A percentile compares a stretch with the other conserved stretches of the same genome.
Conservation (phyloP, 2,113 vertebrate genomes). For the Megaceryle torquata region DNA sequence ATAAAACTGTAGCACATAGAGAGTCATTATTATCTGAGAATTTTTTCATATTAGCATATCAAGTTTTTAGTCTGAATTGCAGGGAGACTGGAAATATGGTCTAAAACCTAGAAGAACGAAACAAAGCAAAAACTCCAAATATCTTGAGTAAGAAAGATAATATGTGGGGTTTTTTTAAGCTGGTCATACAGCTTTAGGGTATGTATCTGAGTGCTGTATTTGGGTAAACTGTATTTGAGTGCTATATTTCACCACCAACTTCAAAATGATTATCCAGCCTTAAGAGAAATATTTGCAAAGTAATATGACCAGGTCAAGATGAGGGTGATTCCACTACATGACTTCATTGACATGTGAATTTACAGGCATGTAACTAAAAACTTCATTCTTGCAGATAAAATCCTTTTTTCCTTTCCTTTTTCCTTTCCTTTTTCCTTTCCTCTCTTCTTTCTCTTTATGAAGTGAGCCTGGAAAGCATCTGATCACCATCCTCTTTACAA, state of each 20-base stretch:
- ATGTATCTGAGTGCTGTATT: neutral
- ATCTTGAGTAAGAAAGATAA: neutral
- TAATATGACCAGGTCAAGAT: conserved; percentile 2
- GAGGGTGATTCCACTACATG: neutral
- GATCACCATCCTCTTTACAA: neutral
- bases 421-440: neutral
- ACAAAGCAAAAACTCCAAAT: neutral
- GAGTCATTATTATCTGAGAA: neutral
- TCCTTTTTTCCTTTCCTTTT: too few species aligned
- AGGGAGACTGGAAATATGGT: neutral
- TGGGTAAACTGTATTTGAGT: neutral
- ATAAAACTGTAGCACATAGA: neutral
- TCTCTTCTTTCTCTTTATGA: neutral
- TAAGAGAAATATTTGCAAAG: conserved; percentile 24
- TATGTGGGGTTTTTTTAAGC: neutral
- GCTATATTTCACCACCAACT: conserved; percentile 1
- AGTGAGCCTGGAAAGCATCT: neutral
- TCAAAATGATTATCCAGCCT: conserved; percentile 2
- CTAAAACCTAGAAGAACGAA: neutral
- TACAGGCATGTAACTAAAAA: neutral
- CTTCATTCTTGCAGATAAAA: neutral
- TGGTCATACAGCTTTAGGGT: neutral
- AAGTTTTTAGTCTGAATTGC: neutral
- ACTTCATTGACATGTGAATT: neutral
- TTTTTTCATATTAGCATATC: neutral